Conservation (phyloP, 1,140 invertebrate species). For the Drosophila equinoxialis region DNA sequence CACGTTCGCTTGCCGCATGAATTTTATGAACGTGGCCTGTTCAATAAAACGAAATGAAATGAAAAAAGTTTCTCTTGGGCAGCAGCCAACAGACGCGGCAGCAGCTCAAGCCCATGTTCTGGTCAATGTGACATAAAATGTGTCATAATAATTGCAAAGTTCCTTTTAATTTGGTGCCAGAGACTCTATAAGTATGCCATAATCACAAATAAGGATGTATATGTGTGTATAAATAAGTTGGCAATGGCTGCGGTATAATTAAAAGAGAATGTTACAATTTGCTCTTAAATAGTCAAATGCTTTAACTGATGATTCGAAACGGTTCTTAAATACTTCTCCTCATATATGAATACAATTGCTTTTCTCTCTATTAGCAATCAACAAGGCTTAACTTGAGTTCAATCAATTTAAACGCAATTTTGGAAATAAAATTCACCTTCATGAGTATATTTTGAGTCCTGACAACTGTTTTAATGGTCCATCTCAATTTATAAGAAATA, state of each 20-base stretch:
- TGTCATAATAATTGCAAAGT: constrained; percentile 58
- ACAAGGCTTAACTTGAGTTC: too few species aligned
- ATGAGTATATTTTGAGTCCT: too few species aligned
- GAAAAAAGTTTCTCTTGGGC: constrained; percentile 47
- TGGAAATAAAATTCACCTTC: too few species aligned
- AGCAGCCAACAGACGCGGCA: background rate
- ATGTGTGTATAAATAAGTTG: too few species aligned
- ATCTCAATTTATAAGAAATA: too few species aligned
- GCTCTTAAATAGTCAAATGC: background rate
- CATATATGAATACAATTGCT: too few species aligned
- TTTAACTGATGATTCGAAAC: too few species aligned
- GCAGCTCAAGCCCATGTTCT: background rate
- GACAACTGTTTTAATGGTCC: too few species aligned
- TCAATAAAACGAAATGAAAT: constrained; percentile 59
- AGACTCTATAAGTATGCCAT: constrained; percentile 45
- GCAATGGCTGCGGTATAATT: background rate
- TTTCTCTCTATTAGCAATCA: too few species aligned
- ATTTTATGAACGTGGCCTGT: constrained; percentile 59
- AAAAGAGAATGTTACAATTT: background rate
- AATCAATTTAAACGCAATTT: too few species aligned
- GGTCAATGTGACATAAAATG: constrained; percentile 45
- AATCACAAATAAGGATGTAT: constrained; percentile 5
- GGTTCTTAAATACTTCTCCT: too few species aligned
- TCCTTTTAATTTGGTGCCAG: constrained; percentile 56
- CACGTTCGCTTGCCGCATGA: constrained; percentile 67